Evolutionary conservation across 2,113 vertebrate genomes (phyloP), one percentile per base, ranked within the genome.

Genomic region (Setophaga coronata): DNA sequence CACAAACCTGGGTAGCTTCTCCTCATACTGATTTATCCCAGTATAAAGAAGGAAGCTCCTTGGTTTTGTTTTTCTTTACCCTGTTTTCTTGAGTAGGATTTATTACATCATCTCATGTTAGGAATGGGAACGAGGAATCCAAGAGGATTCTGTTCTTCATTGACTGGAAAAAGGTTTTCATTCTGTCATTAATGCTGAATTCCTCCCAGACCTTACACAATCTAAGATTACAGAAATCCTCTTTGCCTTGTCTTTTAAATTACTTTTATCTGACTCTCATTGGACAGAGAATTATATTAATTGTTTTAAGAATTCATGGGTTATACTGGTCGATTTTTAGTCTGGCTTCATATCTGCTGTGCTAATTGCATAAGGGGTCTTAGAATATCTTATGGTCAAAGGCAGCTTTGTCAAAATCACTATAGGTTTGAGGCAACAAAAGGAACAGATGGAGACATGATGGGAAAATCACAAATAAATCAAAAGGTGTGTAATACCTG

Each of bases 381-480:
- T 71, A 48, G 21, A 60, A 40, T 25, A 73, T 14, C 4, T 67
- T 76, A 69, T 42, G 21, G 10, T 61, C 34, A 89, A 78, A 50
- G 12, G 21, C 19, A 65, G 25, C 28, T 67, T 73, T 67, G 34
- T 62, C 24, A 81, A 87, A 90, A 74, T 40, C 26, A 18, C 3
- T 77, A 21, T 23, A 9, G 14, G 18, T 61, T 73, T 54, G 38
- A 47, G 50, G 11, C 14, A 81, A 47, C 24, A 73, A 73, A 77
- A 29, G 17, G 3, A 60, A 9, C 34, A 69, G 15, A 29, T 53
- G 31, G 8, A 0, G 1, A 29, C 0, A 0, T 65, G 38, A 42
- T 34, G 7, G 31, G 33, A 4, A 84, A 80, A 87, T 31, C 6
- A 88, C 3, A 90, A 84, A 67, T 31, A 64, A 47, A 70, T 74